phyloP scores from a whole-genome alignment of 2,888 invertebrate genomes.

The Leptogaster cylindrica region DNA sequence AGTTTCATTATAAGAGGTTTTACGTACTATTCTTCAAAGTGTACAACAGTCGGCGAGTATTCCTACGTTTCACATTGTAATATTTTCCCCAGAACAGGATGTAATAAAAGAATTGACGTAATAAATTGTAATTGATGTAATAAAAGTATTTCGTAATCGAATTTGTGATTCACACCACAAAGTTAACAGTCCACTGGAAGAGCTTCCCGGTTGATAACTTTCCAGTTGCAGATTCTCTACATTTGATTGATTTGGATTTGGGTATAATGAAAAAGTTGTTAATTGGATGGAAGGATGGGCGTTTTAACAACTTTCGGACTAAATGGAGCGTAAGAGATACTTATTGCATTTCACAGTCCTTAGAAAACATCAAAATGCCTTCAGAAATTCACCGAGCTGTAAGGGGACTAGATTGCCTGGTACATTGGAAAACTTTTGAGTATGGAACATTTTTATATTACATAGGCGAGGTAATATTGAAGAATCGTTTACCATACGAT shows the following conservation, averaged over 20 bases:
- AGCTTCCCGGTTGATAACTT: slow-evolving; percentile 50
- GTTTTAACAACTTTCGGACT: slow-evolving; percentile 39
- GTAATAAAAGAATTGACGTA: too few species aligned
- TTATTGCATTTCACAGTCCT: not conserved
- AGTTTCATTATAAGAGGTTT: not conserved
- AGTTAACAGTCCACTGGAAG: slow-evolving; percentile 29
- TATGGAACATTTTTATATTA: slow-evolving; percentile 50
- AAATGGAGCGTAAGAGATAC: slow-evolving; percentile 43
- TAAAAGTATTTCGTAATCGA: too few species aligned
- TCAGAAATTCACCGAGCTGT: slow-evolving; percentile 46
- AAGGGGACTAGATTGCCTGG: slow-evolving; percentile 46
- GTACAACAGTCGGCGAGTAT: slow-evolving; percentile 45
- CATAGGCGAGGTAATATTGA: slow-evolving; percentile 48
- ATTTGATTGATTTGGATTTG: too few species aligned
- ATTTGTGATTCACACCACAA: too few species aligned
- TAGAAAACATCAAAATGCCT: slow-evolving; percentile 46
- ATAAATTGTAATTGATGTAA: too few species aligned
- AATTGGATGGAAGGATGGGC: slow-evolving; percentile 47
- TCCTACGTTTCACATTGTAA: slow-evolving; percentile 42
- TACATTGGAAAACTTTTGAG: too few species aligned
- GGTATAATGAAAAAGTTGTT: slow-evolving; percentile 48
- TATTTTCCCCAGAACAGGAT: too few species aligned
- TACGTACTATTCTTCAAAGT: not conserved
- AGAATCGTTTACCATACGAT: slow-evolving; percentile 46
- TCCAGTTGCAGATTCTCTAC: too few species aligned